These are phyloP conservation scores for Smittia aterrima DNA, from an alignment of 2,888 invertebrate species.

Conservation along the genomic window DNA sequence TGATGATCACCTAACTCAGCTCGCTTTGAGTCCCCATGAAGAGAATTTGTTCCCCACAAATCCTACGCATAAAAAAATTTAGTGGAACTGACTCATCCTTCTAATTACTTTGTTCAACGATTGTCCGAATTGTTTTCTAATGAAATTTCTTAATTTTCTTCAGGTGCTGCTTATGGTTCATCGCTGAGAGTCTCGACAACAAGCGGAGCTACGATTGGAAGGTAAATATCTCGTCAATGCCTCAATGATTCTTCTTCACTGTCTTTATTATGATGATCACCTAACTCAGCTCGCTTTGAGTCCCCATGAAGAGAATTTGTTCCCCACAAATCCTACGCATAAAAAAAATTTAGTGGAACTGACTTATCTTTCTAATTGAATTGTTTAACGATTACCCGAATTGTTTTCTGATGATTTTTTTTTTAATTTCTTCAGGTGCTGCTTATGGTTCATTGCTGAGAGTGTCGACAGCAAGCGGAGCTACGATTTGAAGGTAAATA, in stretches of 20 bases:
- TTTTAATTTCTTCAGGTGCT: too few relatives aligned
- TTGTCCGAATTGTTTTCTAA: too few relatives aligned
- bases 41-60: constrained; percentile 46
- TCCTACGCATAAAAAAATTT: constrained; percentile 43
- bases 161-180: too few relatives aligned
- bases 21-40: constrained; percentile 48
- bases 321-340: constrained; percentile 44
- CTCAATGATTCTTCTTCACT: too few relatives aligned
- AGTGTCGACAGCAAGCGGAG: too few relatives aligned
- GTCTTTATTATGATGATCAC: constrained; percentile 40
- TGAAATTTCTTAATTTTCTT: too few relatives aligned
- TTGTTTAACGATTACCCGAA: not conserved
- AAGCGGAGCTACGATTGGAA: too few relatives aligned
- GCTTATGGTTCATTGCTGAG: too few relatives aligned
- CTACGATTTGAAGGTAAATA: too few relatives aligned
- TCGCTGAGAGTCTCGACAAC: too few relatives aligned
- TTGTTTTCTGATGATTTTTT: too few relatives aligned
- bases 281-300: constrained; percentile 49
- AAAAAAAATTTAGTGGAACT: constrained; percentile 41
- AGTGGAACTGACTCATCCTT: constrained; percentile 34
- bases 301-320: constrained; percentile 47
- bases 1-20: constrained; percentile 46
- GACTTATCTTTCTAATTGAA: not conserved
- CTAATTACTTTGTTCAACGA: not conserved
- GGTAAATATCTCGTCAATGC: too few relatives aligned